Percentiles rank a stretch among this genome's conserved stretches.
Conservation (phyloP, 2,888 invertebrate genomes). For the Gonocerus acuteangulatus region DNA sequence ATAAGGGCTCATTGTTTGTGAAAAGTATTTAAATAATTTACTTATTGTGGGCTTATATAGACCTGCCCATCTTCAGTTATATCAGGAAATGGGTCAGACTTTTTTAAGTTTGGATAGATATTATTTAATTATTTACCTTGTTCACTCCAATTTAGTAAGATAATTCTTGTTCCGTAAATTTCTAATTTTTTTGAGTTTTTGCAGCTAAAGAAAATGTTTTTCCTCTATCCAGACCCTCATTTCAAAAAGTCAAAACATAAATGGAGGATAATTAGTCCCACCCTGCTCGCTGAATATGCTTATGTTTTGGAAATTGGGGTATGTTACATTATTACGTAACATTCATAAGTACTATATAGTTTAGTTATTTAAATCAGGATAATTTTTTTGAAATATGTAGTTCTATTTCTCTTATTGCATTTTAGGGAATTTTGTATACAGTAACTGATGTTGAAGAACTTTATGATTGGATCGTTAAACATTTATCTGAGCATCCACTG, state of each 20-base stretch:
- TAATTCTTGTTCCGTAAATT: too few species aligned
- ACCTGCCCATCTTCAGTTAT: too few species aligned
- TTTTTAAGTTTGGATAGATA: too few species aligned
- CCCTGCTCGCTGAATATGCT: conserved; percentile 92
- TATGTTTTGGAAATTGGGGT: conserved; percentile 81
- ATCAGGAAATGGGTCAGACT: too few species aligned
- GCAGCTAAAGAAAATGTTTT: conserved; percentile 92
- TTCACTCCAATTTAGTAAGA: too few species aligned
- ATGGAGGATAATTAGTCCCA: conserved; percentile 94
- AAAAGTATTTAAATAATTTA: too few species aligned
- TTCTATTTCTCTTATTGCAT: conserved; percentile 35
- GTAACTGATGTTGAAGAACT: conserved; percentile 96
- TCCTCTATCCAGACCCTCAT: conserved; percentile 98
- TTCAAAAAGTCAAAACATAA: conserved; percentile 98
- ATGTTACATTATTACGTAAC: conserved; percentile 42
- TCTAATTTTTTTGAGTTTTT: conserved; percentile 37
- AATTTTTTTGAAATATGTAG: neutral
- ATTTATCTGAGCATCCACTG: conserved; percentile 83
- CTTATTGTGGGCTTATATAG: too few species aligned
- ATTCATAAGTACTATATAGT: neutral
- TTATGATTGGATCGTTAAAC: conserved; percentile 92
- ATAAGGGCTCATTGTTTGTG: too few species aligned
- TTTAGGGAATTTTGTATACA: conserved; percentile 83
- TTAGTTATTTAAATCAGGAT: neutral
- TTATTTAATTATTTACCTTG: too few species aligned